Evolutionary conservation across 2,113 vertebrate genomes (phyloP), one percentile per base, ranked within the genome.

Genomic region (Saguinus imperator): DNA sequence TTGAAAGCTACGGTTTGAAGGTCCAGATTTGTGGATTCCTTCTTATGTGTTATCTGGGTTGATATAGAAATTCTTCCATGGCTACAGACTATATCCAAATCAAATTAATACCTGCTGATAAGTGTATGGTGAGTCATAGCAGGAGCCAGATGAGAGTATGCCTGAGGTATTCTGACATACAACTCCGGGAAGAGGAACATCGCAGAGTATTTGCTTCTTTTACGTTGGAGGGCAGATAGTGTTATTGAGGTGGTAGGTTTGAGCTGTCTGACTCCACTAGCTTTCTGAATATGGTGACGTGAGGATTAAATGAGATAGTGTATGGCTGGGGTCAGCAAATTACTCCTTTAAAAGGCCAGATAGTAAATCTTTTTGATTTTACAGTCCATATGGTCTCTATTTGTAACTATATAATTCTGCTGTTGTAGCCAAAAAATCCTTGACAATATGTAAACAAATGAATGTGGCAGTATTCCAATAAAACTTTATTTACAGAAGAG

Each of bases 401-500:
- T 40, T 75, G 8, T 27, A 72, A 2, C 37, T 85, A 2, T 35
- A 79, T 25, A 37, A 0, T 13, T 85, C n/a, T 89, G 52, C 43
- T 48, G 0, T 58, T 35, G 25, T 79, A 80, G 85, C 55, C 2
- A 0, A 76, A 75, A 90, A 5, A 89, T 86, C 17, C 10, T 12
- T 55, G 29, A 76, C 35, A 61, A 18, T 52, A 27, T 73, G 21
- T 70, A 81, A 94, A 84, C 45, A 86, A 55, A 16, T 21, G 76
- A 83, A 2, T 68, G 23, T 75, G 73, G 40, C 48, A 45, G 14
- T 81, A 73, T 75, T 40, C 55, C 80, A 89, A 48, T 95, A 95
- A 95, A 89, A 85, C 80, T 92, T 96, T 86, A 90, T 89, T 88
- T 89, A 58, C 45, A 94, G 64, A 91, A 14, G 61, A 81, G 48